These are phyloP conservation scores for Chrysodeixis includens DNA, from an alignment of 2,888 invertebrate genomes.

Conservation along the genomic window DNA sequence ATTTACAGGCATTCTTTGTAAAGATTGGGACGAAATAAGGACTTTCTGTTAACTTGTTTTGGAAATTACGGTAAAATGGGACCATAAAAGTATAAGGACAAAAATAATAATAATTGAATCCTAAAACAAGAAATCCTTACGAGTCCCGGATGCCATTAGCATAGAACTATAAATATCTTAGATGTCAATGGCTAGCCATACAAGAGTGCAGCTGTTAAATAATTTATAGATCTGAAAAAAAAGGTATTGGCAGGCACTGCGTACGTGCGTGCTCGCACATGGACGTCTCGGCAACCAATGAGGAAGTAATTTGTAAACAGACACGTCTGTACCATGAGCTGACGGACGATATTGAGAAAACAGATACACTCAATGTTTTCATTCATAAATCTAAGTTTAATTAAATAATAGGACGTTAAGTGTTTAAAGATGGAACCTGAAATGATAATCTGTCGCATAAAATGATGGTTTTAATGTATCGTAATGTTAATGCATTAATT, in stretches of 20 bases:
- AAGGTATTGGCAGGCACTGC: slow-evolving; percentile 31
- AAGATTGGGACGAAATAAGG: too few species aligned
- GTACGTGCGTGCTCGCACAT: slow-evolving; percentile 40
- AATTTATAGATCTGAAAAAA: slow-evolving; percentile 51
- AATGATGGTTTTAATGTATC: too few species aligned
- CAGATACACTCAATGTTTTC: not conserved
- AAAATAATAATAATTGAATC: not conserved
- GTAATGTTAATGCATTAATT: not conserved
- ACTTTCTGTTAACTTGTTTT: not conserved
- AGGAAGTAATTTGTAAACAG: slow-evolving; percentile 48
- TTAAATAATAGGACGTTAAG: not conserved
- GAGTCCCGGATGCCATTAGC: slow-evolving; percentile 17
- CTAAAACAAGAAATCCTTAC: slow-evolving; percentile 9
- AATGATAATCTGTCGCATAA: not conserved
- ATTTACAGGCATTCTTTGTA: not conserved
- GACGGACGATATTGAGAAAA: slow-evolving; percentile 10
- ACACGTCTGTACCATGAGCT: slow-evolving; percentile 7
- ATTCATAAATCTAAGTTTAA: slow-evolving; percentile 26
- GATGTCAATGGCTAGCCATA: slow-evolving; percentile 12
- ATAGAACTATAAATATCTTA: slow-evolving; percentile 29
- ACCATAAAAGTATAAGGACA: not conserved
- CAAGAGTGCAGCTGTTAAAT: slow-evolving; percentile 42
- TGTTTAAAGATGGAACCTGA: not conserved
- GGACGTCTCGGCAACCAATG: slow-evolving; percentile 29
- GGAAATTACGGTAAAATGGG: not conserved